Evolutionary conservation across 2,888 invertebrate genomes (phyloP).

Genomic region (Dynastes tityus): DNA sequence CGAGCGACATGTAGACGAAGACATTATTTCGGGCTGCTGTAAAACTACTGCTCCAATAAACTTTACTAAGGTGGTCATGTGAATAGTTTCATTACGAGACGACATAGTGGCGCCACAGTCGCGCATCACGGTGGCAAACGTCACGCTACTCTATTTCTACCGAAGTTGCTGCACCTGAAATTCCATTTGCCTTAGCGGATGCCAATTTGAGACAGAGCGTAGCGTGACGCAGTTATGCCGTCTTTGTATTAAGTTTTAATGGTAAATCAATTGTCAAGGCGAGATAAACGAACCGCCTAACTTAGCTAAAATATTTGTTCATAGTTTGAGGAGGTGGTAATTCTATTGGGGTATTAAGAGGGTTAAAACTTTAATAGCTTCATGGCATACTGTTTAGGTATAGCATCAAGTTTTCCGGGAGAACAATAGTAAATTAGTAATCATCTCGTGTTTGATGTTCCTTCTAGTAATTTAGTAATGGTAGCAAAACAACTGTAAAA

Average conservation of each 20-base stretch:
- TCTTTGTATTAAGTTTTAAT: conserved; percentile 35
- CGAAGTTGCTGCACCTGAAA: conserved; percentile 31
- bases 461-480: no score
- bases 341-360: neutral
- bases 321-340: conserved; percentile 16
- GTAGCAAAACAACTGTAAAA: no score
- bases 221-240: neutral
- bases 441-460: no score
- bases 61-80: conserved; percentile 27
- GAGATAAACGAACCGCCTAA: conserved; percentile 7
- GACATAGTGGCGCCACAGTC: conserved; percentile 29
- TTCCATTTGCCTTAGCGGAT: neutral
- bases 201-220: neutral
- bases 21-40: conserved; percentile 40
- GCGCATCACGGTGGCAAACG: conserved; percentile 21
- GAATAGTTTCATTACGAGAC: conserved; percentile 41
- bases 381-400: no score
- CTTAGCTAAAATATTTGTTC: conserved; percentile 6
- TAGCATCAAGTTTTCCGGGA: no score
- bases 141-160: conserved; percentile 39
- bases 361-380: neutral
- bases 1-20: conserved; percentile 34
- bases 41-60: conserved; percentile 39
- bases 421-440: no score
- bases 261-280: conserved; percentile 35